Percentiles rank a stretch among this genome's conserved stretches.
Conservation (phyloP, 2,113 vertebrate genomes). For the Cinclus cinclus region DNA sequence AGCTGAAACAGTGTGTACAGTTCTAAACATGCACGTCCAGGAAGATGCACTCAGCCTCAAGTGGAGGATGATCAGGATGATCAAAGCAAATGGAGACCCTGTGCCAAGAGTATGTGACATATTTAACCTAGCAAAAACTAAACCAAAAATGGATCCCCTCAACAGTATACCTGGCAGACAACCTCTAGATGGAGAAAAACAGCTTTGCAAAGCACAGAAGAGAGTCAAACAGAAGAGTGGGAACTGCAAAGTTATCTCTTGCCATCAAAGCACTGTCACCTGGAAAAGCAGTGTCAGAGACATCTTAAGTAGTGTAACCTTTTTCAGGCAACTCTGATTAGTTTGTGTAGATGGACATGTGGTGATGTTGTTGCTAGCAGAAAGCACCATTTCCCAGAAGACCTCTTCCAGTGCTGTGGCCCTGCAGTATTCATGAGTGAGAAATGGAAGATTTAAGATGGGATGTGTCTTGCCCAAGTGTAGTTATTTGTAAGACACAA, state of each 20-base stretch:
- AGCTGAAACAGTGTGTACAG: rapidly evolving
- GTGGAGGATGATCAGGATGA: neutral
- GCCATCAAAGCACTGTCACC: neutral
- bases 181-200: neutral
- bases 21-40: neutral
- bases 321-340: neutral
- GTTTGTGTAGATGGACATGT: neutral
- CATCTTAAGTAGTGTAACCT: neutral
- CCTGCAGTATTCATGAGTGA: neutral
- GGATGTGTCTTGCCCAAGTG: neutral
- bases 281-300: neutral
- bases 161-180: neutral
- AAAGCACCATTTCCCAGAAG: neutral
- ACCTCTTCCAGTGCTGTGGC: neutral
- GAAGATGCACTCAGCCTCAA: neutral
- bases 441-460: neutral
- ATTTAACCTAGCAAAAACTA: neutral
- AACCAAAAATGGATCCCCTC: neutral
- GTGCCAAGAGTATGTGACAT: neutral
- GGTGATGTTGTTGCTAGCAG: neutral
- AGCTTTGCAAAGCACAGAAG: neutral
- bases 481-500: neutral
- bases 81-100: neutral
- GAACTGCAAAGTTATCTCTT: neutral
- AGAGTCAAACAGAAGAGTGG: neutral